Percentiles rank a stretch among this genome's conserved stretches.
Conservation (phyloP, 2,797 vertebrate genomes). For the Chaenodraco wilsoni region DNA sequence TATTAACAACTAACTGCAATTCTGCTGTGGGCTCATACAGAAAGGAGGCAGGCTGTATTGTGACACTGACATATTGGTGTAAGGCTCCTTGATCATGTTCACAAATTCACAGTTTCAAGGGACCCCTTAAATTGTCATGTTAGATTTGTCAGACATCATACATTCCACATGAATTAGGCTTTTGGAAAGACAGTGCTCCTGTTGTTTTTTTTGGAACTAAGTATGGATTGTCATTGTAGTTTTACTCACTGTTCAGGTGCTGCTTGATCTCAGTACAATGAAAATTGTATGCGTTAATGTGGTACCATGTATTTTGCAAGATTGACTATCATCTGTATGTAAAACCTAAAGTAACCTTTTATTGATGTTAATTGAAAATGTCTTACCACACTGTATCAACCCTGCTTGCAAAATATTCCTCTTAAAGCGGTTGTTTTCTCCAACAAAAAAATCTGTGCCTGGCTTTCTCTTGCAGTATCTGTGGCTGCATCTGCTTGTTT, state of each 20-base stretch:
- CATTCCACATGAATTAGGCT: constrained; percentile 80
- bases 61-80: constrained; percentile 88
- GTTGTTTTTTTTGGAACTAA: constrained; percentile 61
- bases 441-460: constrained; percentile 77
- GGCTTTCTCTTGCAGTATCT: constrained; percentile 76
- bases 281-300: constrained; percentile 82
- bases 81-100: constrained; percentile 77
- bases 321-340: constrained; percentile 85
- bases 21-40: constrained; percentile 97
- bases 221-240: constrained; percentile 81
- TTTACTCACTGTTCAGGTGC: constrained; percentile 82
- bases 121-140: constrained; percentile 75
- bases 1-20: constrained; percentile 84
- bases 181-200: constrained; percentile 71
- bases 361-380: constrained; percentile 84
- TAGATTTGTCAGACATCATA: constrained; percentile 69
- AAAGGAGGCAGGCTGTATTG: constrained; percentile 93
- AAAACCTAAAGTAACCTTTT: constrained; percentile 82
- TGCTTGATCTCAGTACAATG: constrained; percentile 82
- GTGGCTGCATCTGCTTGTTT: constrained; percentile 62
- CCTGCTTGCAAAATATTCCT: constrained; percentile 83
- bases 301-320: constrained; percentile 83
- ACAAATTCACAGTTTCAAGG: constrained; percentile 77
- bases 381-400: constrained; percentile 82
- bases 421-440: constrained; percentile 81